These are phyloP conservation scores for Oceanites oceanicus DNA, from an alignment of 2,113 vertebrate genomes.

Conservation along the genomic window DNA sequence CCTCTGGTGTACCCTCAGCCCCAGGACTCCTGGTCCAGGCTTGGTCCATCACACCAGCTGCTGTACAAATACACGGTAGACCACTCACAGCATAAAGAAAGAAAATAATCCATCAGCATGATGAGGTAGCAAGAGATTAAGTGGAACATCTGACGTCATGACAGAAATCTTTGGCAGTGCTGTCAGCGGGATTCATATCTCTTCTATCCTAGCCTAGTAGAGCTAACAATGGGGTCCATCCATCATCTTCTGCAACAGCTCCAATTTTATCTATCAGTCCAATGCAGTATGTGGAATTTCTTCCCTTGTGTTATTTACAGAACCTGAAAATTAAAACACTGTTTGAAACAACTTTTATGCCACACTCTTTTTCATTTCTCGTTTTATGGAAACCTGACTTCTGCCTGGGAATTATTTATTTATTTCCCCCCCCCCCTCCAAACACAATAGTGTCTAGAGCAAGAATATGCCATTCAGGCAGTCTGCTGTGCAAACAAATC, in stretches of 20 bases:
- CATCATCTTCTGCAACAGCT: constrained; percentile 14
- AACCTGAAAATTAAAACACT: constrained; percentile 23
- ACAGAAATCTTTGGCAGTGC: constrained; percentile 23
- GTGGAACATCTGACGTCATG: background rate
- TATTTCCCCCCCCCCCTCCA: background rate
- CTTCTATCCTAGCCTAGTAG: background rate
- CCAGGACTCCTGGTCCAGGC: background rate
- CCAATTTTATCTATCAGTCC: constrained; percentile 18
- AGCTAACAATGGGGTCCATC: background rate
- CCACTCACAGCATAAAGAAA: background rate
- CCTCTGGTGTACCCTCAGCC: background rate
- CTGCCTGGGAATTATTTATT: background rate
- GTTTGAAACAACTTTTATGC: background rate
- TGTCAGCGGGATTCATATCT: constrained; percentile 1
- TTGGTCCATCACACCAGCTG: background rate
- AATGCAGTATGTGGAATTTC: background rate
- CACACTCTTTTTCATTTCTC: background rate
- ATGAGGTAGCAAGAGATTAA: constrained; percentile 47
- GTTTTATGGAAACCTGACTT: constrained; percentile 1
- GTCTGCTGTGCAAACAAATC: background rate
- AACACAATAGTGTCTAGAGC: background rate
- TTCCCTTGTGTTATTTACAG: background rate
- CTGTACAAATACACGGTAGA: background rate
- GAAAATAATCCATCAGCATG: constrained; percentile 23
- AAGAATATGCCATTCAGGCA: background rate